Conservation (phyloP, 2,797 vertebrate genomes). For the Rhinella marina region DNA sequence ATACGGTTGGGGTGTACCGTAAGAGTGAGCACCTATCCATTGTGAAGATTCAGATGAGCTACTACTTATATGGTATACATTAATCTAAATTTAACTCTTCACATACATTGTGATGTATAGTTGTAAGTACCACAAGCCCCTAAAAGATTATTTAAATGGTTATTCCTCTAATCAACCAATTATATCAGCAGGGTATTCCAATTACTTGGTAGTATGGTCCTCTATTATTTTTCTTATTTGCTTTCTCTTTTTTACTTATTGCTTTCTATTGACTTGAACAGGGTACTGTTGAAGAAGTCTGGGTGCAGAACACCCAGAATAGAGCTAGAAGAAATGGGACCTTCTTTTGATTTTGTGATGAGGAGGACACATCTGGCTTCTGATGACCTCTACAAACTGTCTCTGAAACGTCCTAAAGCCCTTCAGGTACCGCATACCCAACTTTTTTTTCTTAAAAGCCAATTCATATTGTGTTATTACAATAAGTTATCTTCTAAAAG, state of each 20-base stretch:
- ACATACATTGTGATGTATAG: no score
- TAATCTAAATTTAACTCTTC: no score
- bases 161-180: no score
- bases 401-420: slow-evolving; percentile 86
- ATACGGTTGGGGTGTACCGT: no score
- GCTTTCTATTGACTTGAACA: neutral
- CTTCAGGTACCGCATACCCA: slow-evolving; percentile 80
- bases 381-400: slow-evolving; percentile 89
- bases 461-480: neutral
- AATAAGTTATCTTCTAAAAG: neutral
- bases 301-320: slow-evolving; percentile 92
- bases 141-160: no score
- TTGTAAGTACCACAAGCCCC: no score
- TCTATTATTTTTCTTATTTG: no score
- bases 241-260: neutral
- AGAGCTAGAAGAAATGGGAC: slow-evolving; percentile 95
- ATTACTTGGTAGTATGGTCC: no score
- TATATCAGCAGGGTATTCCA: no score
- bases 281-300: slow-evolving; percentile 90
- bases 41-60: no score
- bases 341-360: slow-evolving; percentile 86
- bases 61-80: no score
- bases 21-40: no score
- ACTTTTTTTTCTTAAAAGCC: neutral
- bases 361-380: slow-evolving; percentile 92